Evolutionary conservation across 2,113 vertebrate species (phyloP), one percentile per base, ranked within the genome.

Genomic region (Dryoscopus gambensis): DNA sequence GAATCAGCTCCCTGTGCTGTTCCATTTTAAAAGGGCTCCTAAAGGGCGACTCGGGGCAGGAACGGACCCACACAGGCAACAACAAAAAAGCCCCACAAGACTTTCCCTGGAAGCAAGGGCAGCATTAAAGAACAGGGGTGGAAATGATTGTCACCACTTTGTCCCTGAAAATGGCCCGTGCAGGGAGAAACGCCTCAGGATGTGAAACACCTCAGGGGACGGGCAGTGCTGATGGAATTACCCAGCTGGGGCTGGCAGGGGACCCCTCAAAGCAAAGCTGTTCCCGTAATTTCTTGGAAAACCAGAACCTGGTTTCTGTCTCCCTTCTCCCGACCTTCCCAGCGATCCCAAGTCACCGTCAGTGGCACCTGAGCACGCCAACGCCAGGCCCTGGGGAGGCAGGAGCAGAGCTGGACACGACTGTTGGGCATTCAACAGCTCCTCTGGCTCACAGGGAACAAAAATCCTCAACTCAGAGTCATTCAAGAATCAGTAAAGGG

Each of bases 301-400:
- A 31, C 6, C 31, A 47, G 44, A 23, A 0, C 24, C 60, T 25
- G 28, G 5, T 22, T 77, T 37, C 49, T 42, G 57, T 6, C 42
- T 81, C 7, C 0, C 42, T 53, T 21, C 40, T 56, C 65, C 46
- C 8, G 1, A 14, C 14, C 16, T 16, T 50, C n/a, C 60, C 69
- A 33, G 10, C 0, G 1, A 49, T 20, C 77, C 7, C 71, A 59
- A 2, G 2, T 47, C 6, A 2, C 3, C 18, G 15, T 2, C 31
- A 5, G 0, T 1, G 23, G 44, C 35, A n/a, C 18, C 23, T 2
- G 3, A 7, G 2, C 10, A 2, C 37, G 84, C 7, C 12, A 10
- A 30, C 52, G 18, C 6, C 62, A 21, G 40, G 64, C 27, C 17
- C 25, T 22, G 57, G 9, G 11, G 11, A 7, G 77, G 77, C 84